Evolutionary conservation across 2,113 vertebrate species (phyloP).

Genomic region (Apodemus speciosus): DNA sequence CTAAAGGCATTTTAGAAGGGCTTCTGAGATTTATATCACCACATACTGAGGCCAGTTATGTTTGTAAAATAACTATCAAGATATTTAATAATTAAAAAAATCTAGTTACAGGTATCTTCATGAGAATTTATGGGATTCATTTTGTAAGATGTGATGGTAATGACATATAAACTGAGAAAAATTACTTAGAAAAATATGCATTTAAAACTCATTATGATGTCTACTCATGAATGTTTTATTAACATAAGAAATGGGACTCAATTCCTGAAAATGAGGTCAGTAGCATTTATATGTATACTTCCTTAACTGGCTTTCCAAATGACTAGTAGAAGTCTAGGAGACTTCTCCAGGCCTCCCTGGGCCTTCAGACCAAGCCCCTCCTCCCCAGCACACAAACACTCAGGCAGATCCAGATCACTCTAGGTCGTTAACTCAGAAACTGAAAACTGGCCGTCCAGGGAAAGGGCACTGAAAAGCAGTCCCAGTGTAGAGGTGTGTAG

Average conservation of each 20-base stretch:
- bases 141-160: constrained; percentile 26
- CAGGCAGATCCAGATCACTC: not conserved
- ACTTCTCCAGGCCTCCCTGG: not conserved
- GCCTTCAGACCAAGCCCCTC: not conserved
- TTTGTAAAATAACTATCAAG: constrained; percentile 30
- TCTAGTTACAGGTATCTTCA: constrained; percentile 8
- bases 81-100: constrained; percentile 34
- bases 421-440: not conserved
- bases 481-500: constrained; percentile 3
- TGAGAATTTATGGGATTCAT: constrained; percentile 32
- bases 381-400: not conserved
- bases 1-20: not conserved
- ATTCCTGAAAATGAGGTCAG: not conserved
- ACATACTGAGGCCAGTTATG: not conserved
- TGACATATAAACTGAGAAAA: constrained; percentile 34
- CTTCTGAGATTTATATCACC: not conserved
- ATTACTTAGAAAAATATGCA: not conserved
- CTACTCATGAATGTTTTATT: not conserved
- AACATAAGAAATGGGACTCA: not conserved
- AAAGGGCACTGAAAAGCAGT: constrained; percentile 39
- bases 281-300: not conserved
- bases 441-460: constrained; percentile 1
- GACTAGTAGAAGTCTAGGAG: not conserved
- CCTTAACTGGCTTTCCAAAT: constrained; percentile 36
- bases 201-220: constrained; percentile 16